Percentiles rank a stretch among this genome's conserved stretches.
Conservation (phyloP, 1,140 invertebrate species). For the Eurosta solidaginis region DNA sequence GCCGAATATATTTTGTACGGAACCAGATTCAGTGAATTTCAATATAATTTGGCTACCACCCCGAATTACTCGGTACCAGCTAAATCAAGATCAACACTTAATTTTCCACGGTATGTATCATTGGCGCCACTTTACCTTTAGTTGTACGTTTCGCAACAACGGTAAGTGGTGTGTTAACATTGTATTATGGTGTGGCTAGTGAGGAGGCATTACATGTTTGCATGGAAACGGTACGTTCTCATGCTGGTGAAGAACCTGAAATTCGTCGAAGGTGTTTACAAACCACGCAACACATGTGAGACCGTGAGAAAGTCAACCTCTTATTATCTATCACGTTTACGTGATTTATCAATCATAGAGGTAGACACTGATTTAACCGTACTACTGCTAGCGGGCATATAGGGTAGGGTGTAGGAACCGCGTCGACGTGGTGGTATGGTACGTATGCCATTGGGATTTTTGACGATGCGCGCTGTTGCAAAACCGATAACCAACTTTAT, state of each 20-base stretch:
- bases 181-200: too few relatives aligned
- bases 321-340: too few relatives aligned
- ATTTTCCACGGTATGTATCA: slow-evolving; percentile 74
- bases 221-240: too few relatives aligned
- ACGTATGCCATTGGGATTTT: slow-evolving; percentile 35
- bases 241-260: too few relatives aligned
- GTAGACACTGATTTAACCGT: slow-evolving; percentile 52
- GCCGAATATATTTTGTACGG: slow-evolving; percentile 91
- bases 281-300: too few relatives aligned
- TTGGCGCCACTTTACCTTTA: slow-evolving; percentile 90
- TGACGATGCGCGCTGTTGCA: slow-evolving; percentile 39
- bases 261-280: too few relatives aligned
- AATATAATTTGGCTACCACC: slow-evolving; percentile 84
- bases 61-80: slow-evolving; percentile 64
- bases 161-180: too few relatives aligned
- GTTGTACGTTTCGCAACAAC: slow-evolving; percentile 86
- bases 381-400: slow-evolving; percentile 55
- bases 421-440: slow-evolving; percentile 39
- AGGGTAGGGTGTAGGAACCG: slow-evolving; percentile 44
- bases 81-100: slow-evolving; percentile 67
- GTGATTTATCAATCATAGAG: slow-evolving; percentile 38
- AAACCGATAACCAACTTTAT: slow-evolving; percentile 50
- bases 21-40: slow-evolving; percentile 94
- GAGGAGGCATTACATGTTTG: too few relatives aligned
- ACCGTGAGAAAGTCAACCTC: too few relatives aligned